These are phyloP conservation scores for Paraplagusia blochii DNA, from an alignment of 2,113 vertebrate species.

Conservation along the genomic window DNA sequence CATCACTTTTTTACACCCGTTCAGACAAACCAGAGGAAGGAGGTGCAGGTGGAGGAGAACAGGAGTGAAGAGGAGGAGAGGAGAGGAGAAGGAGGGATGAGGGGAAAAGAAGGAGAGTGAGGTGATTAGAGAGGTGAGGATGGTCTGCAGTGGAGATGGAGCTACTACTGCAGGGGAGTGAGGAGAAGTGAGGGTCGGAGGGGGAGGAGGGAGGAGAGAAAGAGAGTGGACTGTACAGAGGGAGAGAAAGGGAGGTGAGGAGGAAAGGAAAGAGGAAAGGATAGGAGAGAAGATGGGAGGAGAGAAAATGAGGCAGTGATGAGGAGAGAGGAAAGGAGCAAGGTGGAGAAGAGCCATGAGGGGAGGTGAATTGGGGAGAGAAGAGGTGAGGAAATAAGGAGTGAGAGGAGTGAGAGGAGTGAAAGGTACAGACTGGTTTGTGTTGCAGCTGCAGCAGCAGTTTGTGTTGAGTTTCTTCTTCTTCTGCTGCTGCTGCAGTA, in stretches of 20 bases:
- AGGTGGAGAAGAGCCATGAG: not conserved
- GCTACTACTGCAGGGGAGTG: conserved; percentile 38
- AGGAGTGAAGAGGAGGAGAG: not conserved
- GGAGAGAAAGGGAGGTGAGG: not conserved
- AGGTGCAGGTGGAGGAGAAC: conserved; percentile 13
- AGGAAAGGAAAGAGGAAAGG: not conserved
- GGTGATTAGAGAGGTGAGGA: conserved; percentile 27
- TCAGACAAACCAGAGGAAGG: conserved; percentile 47
- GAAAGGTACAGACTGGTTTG: no score
- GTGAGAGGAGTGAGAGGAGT: no score
- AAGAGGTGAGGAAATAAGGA: not conserved
- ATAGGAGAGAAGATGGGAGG: not conserved
- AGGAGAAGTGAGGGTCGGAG: conserved; percentile 42
- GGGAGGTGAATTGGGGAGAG: not conserved
- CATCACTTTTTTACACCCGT: conserved; percentile 40
- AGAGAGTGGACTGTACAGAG: no score
- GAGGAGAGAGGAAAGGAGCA: not conserved
- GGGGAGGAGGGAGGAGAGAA: not conserved
- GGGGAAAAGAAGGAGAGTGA: conserved; percentile 16
- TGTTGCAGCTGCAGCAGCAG: no score
- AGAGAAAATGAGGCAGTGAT: not conserved
- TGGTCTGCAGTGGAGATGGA: conserved; percentile 23
- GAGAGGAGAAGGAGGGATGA: not conserved
- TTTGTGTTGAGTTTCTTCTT: conserved; percentile 4
- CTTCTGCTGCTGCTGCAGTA: conserved; percentile 63